phyloP scores from a whole-genome alignment of 2,888 invertebrate genomes.

The Cephonodes hylas region DNA sequence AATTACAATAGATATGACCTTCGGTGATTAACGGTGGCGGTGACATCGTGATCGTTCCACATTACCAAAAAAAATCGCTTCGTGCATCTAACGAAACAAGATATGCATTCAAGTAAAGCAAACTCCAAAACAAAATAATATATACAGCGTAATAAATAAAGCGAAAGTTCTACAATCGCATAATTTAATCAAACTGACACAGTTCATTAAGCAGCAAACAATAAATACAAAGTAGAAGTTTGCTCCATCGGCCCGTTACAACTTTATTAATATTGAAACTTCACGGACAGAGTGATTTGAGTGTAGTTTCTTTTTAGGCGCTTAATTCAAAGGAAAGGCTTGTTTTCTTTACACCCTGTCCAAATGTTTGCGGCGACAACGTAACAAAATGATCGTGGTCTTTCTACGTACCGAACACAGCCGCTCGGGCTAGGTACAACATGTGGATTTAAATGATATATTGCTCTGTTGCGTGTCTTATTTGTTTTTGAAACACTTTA shows the following conservation, averaged over 20 bases:
- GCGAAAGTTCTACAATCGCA: neutral
- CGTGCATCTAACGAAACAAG: neutral
- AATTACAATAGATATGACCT: too few species aligned
- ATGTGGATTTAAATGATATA: conserved; percentile 1
- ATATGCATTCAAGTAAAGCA: neutral
- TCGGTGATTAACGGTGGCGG: too few species aligned
- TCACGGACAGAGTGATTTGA: neutral
- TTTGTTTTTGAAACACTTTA: neutral
- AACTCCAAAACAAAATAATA: neutral
- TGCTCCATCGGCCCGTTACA: neutral
- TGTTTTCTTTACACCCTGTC: neutral
- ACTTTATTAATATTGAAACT: neutral
- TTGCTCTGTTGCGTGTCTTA: neutral
- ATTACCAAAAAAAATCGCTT: neutral
- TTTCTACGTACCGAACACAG: neutral
- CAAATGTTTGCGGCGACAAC: conserved; percentile 4
- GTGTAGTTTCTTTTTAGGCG: neutral
- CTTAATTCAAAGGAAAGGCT: neutral
- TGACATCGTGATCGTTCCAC: too few species aligned
- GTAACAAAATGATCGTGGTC: neutral
- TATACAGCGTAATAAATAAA: neutral
- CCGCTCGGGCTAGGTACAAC: neutral
- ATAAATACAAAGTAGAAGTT: neutral
- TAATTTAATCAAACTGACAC: neutral
- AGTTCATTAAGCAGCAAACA: neutral